Evolutionary conservation across 2,888 invertebrate genomes (phyloP), one percentile per base, ranked within the genome.

Genomic region (Tetropium fuscum): DNA sequence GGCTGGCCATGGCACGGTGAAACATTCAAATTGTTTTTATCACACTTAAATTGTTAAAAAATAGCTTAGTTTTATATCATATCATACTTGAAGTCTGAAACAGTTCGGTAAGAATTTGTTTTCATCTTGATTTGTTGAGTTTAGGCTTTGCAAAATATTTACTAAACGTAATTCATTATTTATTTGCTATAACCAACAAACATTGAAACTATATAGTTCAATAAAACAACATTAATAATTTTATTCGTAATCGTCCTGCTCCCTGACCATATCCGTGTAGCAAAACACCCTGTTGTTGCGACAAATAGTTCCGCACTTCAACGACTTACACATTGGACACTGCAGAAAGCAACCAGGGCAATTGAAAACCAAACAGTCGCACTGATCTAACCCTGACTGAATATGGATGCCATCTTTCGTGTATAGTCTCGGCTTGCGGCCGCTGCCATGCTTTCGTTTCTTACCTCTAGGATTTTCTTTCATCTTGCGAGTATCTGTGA

Each of bases 341-440:
- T 89, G 88, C 73, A 89, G 91, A 81, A 94, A 94, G 77, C 95
- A 96, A 0, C 95, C 96, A 0, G 87, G 84, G 70, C 96, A 96
- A 4, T 83, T 81, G 15, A 84, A 83, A 66, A 89, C 87, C 66
- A 94, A 83, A 75, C 95, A 96, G 78, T 96, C 95, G 67, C 95
- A 96, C 7, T 92, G 74, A 80, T 95, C 91, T 68, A 85, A 81
- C 0, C 88, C 88, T 18, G 86, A 87, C 15, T 82, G 80, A 18
- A 88, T 83, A 63, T 89, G 83, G 30, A 85, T 81, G 0, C 93
- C 93, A 45, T 82, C 84, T 71, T 89, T 89, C 83, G 94, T 88
- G 81, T 92, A 90, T 38, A 90, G 66, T 5, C 16, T 44, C 30
- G 27, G n/a, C 16, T 16, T 27, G 15, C 3, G 8, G 7, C 7